Conservation (phyloP, 2,797 vertebrate species). For the Chelidonichthys spinosus region DNA sequence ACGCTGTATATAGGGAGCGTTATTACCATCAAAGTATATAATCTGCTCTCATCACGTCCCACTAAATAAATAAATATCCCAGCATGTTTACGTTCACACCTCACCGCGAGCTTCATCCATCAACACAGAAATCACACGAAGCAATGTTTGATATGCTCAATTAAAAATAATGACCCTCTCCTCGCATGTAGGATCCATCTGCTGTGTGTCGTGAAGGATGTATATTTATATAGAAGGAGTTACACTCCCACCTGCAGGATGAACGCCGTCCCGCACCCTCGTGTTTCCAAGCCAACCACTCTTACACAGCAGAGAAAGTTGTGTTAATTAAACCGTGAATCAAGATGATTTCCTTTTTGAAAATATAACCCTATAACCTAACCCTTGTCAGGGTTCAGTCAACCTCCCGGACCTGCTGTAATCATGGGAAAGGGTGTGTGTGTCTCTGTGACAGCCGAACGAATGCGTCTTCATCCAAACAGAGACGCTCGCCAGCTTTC, state of each 20-base stretch:
- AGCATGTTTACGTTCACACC: slow-evolving; percentile 66
- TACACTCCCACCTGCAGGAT: slow-evolving; percentile 74
- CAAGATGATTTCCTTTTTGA: background rate
- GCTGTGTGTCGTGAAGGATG: too few relatives aligned
- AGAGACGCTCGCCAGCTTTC: slow-evolving; percentile 58
- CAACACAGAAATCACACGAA: slow-evolving; percentile 10
- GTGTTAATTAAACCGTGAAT: background rate
- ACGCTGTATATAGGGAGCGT: slow-evolving; percentile 23
- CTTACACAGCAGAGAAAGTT: slow-evolving; percentile 15
- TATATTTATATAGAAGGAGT: slow-evolving; percentile 36
- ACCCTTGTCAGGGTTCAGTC: slow-evolving; percentile 46
- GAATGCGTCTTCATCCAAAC: slow-evolving; percentile 68
- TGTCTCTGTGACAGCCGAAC: slow-evolving; percentile 77
- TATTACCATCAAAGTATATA: slow-evolving; percentile 52
- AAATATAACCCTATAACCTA: slow-evolving; percentile 24
- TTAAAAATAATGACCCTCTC: slow-evolving; percentile 27
- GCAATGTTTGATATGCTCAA: slow-evolving; percentile 31
- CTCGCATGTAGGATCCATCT: background rate
- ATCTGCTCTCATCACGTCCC: slow-evolving; percentile 59
- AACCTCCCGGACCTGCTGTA: slow-evolving; percentile 75
- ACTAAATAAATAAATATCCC: slow-evolving; percentile 51
- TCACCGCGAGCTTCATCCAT: slow-evolving; percentile 31
- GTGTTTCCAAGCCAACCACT: background rate
- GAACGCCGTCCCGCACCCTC: slow-evolving; percentile 36
- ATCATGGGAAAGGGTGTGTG: slow-evolving; percentile 87